A percentile compares a stretch with the other conserved stretches of the same genome.
These are phyloP conservation scores for Dicranocentrus wangi DNA, from an alignment of 2,888 invertebrate genomes.

Conservation along the genomic window DNA sequence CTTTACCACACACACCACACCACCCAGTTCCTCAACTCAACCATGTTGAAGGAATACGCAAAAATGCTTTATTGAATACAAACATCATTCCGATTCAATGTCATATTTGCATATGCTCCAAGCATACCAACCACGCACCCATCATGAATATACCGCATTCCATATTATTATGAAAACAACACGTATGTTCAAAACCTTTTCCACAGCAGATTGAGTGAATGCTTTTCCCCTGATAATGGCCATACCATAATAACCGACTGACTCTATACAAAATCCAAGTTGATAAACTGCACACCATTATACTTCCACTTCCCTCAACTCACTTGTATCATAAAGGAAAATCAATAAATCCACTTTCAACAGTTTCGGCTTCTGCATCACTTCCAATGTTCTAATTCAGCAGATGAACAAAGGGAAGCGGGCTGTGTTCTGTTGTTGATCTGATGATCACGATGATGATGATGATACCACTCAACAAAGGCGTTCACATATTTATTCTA, in stretches of 20 bases:
- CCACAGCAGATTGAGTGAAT: not conserved
- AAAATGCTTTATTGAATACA: no score
- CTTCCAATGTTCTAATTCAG: not conserved
- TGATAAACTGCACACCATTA: not conserved
- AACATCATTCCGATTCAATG: no score
- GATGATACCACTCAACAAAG: not conserved
- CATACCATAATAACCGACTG: not conserved
- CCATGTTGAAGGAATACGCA: no score
- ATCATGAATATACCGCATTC: no score
- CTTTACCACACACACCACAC: no score
- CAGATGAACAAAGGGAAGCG: not conserved
- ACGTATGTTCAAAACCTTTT: not conserved
- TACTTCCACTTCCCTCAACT: not conserved
- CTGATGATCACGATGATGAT: no score
- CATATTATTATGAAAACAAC: not conserved
- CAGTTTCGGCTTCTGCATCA: slow-evolving; percentile 6
- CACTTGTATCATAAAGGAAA: not conserved
- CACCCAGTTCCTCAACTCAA: no score
- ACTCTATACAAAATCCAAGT: slow-evolving; percentile 4
- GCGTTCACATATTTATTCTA: not conserved
- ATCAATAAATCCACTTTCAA: slow-evolving; percentile 11
- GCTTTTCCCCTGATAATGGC: not conserved
- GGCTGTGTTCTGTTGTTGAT: not conserved
- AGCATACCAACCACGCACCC: no score
- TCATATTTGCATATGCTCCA: no score